Base-by-base conservation (phyloP, 2,888 invertebrate genomes). In the Plagiodera versicolora region DNA sequence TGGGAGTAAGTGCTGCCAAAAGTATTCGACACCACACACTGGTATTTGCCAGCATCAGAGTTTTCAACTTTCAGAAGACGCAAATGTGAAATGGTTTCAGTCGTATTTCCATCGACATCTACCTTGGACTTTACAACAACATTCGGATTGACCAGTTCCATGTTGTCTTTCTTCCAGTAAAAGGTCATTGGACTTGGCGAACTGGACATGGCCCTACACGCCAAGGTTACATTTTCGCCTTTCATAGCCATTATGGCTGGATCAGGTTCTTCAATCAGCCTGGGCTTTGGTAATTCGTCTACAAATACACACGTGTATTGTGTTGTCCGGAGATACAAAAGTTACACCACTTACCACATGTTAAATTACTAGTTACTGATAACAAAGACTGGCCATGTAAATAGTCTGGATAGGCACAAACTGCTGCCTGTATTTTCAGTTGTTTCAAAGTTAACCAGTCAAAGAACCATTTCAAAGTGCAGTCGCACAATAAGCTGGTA, bases 1-100 rank as follows among this genome's bases (percentile, higher is more conserved):
- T 87, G 84, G 0, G 96, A 96, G 79, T 95, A 96, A 2, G 92
- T 91, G 6, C 92, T 90, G 5, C 96, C 97, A 81, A 90, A 95
- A 66, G 86, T 87, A 77, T 97, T 97, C 14, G 90, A 88, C 9
- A 94, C 93, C 66, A 95, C 88, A 82, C 98, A 98, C 79, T 98
- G 96, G 80, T 97, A 98, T 77, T 87, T 87, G 0, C 96, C 97
- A 62, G 91, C 90, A 79, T 94, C 89, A 45, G 86, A 84, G 80
- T 93, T 89, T 55, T 89, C 88, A 0, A 95, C 88, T 77, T 91
- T 89, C 35, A 83, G 82, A 65, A 97, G 84, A 53, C 88, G 85
- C 58, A 97, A 84, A 55, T 86, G 83, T 16, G 94, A 93, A 45
- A 88, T 85, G 45, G 88, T 88, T 67, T 87, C 85, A 1, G 86